Conservation (phyloP, 2,888 invertebrate genomes). For the Leucania comma region DNA sequence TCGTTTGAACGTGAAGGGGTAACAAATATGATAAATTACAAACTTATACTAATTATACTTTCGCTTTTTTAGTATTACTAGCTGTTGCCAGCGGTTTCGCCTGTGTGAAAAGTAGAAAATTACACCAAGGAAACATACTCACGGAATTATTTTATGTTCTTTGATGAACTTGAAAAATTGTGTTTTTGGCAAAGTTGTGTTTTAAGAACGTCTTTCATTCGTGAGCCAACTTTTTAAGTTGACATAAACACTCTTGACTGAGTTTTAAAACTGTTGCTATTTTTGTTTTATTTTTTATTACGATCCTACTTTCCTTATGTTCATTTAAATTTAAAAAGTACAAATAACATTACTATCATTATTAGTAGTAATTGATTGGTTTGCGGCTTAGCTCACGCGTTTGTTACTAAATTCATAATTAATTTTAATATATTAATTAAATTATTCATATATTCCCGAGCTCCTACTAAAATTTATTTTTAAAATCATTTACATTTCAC, state of each 20-base stretch:
- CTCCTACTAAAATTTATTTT: background rate
- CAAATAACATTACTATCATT: background rate
- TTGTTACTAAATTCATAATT: background rate
- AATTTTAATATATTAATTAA: background rate
- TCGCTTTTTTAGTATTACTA: too few species aligned
- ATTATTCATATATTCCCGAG: background rate
- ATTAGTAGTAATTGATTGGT: slow-evolving; percentile 24
- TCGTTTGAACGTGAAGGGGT: too few species aligned
- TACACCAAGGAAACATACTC: too few species aligned
- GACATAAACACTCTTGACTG: background rate
- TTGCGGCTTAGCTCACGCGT: slow-evolving; percentile 19
- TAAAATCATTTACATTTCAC: background rate
- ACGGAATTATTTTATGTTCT: too few species aligned
- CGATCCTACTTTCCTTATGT: background rate
- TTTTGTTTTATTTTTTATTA: background rate
- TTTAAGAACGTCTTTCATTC: background rate
- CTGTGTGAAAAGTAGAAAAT: too few species aligned
- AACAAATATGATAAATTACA: too few species aligned
- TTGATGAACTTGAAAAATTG: background rate
- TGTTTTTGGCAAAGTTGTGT: background rate
- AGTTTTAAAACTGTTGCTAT: background rate
- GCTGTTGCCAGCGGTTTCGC: too few species aligned
- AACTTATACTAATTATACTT: too few species aligned
- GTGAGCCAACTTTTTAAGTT: background rate
- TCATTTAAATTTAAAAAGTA: background rate